Base-by-base conservation (phyloP, 2,888 invertebrate genomes). In the Helicoverpa assulta region DNA sequence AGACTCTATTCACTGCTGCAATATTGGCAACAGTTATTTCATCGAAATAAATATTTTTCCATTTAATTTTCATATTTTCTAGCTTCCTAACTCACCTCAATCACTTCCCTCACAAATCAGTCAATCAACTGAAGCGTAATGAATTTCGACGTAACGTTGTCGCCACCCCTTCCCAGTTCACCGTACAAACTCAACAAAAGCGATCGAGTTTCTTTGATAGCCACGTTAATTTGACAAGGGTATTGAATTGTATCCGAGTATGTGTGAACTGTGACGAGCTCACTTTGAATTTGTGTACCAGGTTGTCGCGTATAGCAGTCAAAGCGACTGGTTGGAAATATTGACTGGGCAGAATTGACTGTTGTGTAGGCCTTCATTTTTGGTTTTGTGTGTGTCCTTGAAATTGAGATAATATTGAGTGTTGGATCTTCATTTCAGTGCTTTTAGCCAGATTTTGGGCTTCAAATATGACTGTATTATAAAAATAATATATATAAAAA, bases 171-270 rank as follows among this genome's bases (percentile, higher is more conserved):
- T 79, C 47, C 10, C 21, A 67, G 18, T n/a, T 64, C 47, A 2
- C 19, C n/a, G 26, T 56, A 51, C 61, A 60, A 65, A 55, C 60
- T 73, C 26, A 54, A 81, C 72, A 78, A 73, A 58, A 76, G 78
- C 69, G 71, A 81, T 81, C 79, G 72, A 69, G 74, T 81, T 81
- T 79, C 74, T 81, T 79, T 79, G 79, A 81, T 76, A 58, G 74
- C 64, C 60, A 64, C 73, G 79, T 75, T 79, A 81, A 81, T 81
- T 81, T 81, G 79, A 81, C 79, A 76, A 70, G 81, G 81, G 79
- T 81, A 75, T 81, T 76, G 79, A 76, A 81, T 81, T 76, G 81
- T 79, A 68, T 72, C 75, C n/a, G 53, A 51, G 55, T 64, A 60
- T 67, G 33, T 57, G 55, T 58, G 12, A n/a, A 12, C n/a, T 18